These are phyloP conservation scores for Mirza zaza DNA, from an alignment of 2,113 vertebrate species.

Conservation along the genomic window DNA sequence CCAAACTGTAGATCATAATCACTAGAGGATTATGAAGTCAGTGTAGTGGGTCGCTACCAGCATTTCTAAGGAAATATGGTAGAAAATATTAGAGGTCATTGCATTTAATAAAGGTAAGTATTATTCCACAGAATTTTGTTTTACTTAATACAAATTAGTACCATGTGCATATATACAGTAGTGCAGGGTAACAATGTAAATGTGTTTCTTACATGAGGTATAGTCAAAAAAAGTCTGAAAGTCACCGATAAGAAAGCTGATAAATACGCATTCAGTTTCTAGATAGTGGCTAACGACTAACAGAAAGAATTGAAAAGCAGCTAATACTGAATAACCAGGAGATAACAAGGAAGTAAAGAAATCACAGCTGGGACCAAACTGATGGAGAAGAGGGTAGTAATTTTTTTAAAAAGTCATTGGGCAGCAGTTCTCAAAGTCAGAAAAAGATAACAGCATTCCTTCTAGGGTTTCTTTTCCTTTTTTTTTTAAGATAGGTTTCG, in stretches of 20 bases:
- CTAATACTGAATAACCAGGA: not conserved
- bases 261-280: not conserved
- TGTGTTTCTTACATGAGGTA: not conserved
- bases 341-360: not conserved
- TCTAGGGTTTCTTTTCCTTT: not conserved
- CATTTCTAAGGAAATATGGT: not conserved
- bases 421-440: not conserved
- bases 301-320: not conserved
- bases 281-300: not conserved
- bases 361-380: not conserved
- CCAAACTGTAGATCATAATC: constrained; percentile 23
- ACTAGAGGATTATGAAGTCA: constrained; percentile 23
- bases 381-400: not conserved
- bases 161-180: not conserved
- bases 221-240: not conserved
- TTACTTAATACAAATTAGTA: constrained; percentile 1
- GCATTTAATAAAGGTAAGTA: constrained; percentile 2
- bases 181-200: not conserved
- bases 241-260: not conserved
- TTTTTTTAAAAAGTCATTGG: not conserved
- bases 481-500: too few species aligned
- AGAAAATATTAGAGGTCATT: not conserved
- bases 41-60: not conserved
- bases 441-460: not conserved
- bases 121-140: not conserved